Conservation (phyloP, 2,888 invertebrate species). For the Tetanocera ferruginea region DNA sequence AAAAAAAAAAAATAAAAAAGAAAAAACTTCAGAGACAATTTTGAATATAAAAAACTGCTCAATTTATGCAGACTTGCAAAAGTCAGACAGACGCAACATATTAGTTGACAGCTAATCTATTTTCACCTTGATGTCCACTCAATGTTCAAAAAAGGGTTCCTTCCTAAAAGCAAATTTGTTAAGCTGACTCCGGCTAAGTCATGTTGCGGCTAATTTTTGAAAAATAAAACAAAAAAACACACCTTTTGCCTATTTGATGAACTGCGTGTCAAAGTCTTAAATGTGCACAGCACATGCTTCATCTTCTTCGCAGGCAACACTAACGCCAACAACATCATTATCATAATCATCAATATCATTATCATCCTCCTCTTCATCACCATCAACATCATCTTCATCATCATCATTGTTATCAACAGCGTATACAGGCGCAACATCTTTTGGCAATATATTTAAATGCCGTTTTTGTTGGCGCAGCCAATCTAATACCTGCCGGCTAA, state of each 20-base stretch:
- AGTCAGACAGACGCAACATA: constrained; percentile 28
- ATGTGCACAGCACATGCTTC: background rate
- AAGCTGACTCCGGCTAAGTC: background rate
- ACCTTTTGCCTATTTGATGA: background rate
- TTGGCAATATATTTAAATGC: constrained; percentile 25
- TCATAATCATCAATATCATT: background rate
- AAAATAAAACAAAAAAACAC: background rate
- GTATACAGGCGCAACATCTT: background rate
- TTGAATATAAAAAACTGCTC: background rate
- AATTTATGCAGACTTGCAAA: background rate
- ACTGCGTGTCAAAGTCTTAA: background rate
- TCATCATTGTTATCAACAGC: background rate
- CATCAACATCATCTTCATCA: background rate
- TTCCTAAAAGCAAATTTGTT: background rate
- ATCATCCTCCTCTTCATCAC: background rate
- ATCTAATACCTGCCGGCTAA: constrained; percentile 9
- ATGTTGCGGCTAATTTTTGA: no score
- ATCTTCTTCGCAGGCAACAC: background rate
- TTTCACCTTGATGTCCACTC: constrained; percentile 18
- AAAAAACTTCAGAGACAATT: background rate
- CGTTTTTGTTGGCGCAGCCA: background rate
- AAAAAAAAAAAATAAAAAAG: background rate
- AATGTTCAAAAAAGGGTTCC: no score
- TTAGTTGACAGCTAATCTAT: constrained; percentile 48
- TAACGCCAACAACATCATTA: background rate